A percentile compares a stretch with the other conserved stretches of the same genome.
Evolutionary conservation across 1,140 invertebrate genomes (phyloP).

Genomic region (Pseudomyrmex pallidus): DNA sequence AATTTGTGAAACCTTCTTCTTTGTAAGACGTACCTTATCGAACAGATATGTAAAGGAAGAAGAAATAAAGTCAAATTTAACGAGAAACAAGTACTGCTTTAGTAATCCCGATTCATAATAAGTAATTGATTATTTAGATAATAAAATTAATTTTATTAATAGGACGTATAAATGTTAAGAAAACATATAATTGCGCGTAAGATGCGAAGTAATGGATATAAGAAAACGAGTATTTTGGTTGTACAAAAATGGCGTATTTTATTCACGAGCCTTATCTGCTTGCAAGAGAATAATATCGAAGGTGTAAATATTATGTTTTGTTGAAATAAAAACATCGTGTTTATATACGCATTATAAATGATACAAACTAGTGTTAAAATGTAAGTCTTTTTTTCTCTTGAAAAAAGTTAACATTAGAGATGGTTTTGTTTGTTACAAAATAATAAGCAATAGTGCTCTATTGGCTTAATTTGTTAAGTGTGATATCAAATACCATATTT

Average conservation of each 20-base stretch:
- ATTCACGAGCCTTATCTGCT: slow-evolving; percentile 82
- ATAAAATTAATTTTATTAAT: background rate
- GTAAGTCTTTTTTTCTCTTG: too few relatives aligned
- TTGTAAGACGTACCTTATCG: slow-evolving; percentile 71
- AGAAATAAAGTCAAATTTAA: slow-evolving; percentile 66
- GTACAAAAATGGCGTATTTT: slow-evolving; percentile 73
- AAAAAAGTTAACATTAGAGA: too few relatives aligned
- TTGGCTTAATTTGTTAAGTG: too few relatives aligned
- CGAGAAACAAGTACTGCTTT: slow-evolving; percentile 25
- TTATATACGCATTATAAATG: background rate
- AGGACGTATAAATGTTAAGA: background rate
- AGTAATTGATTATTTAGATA: background rate
- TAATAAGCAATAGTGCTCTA: too few relatives aligned
- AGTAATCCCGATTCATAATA: background rate
- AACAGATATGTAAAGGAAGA: slow-evolving; percentile 57
- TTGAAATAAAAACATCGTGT: slow-evolving; percentile 1
- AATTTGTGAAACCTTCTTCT: slow-evolving; percentile 77
- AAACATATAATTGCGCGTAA: slow-evolving; percentile 7
- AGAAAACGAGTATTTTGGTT: slow-evolving; percentile 33
- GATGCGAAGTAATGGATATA: background rate
- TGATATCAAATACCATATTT: too few relatives aligned
- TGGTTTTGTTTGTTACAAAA: too few relatives aligned
- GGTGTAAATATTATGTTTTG: slow-evolving; percentile 32
- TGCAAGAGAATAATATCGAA: slow-evolving; percentile 40
- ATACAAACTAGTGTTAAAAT: too few relatives aligned